Evolutionary conservation across 2,888 invertebrate species (phyloP).

Genomic region (Diarsia brunnea): DNA sequence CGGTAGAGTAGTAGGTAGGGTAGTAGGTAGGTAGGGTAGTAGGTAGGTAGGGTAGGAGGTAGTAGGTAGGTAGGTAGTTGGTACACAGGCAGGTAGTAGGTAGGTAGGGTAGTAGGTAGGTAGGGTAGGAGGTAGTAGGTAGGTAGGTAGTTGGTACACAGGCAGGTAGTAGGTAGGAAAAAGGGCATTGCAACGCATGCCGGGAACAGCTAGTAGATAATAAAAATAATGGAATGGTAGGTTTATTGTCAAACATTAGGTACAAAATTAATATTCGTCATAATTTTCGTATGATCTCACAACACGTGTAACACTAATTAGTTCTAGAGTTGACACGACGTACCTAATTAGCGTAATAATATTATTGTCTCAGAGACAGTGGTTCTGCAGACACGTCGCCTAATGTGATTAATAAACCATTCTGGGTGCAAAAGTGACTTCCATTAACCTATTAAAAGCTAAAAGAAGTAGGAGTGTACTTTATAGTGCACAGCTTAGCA

Average conservation of each 20-base stretch:
- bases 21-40: no score
- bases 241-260: background rate
- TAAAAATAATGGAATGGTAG: background rate
- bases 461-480: background rate
- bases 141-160: no score
- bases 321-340: background rate
- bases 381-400: background rate
- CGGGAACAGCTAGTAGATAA: no score
- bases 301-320: background rate
- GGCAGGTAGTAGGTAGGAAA: no score
- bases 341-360: slow-evolving; percentile 10
- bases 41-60: no score
- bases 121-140: no score
- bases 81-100: no score
- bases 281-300: background rate
- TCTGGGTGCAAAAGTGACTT: background rate
- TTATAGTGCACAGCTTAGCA: background rate
- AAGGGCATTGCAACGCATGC: no score
- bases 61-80: no score
- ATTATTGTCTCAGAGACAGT: background rate
- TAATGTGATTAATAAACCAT: background rate
- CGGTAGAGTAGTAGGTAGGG: no score
- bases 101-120: no score
- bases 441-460: background rate
- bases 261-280: no score